phyloP scores from a whole-genome alignment of 1,140 invertebrate species.

The Neelides sp. region DNA sequence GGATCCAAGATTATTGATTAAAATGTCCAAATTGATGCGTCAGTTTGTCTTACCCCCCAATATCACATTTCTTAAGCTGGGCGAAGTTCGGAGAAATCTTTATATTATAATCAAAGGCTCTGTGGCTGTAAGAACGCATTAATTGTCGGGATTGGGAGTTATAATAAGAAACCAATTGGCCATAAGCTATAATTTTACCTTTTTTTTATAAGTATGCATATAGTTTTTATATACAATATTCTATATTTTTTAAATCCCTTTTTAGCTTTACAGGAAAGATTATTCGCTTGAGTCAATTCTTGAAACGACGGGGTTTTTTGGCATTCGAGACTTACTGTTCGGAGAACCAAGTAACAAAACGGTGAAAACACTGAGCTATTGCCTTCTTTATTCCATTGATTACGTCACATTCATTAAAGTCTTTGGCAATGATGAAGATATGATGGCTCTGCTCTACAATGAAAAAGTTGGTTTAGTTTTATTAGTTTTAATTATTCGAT shows the following conservation, averaged over 20 bases:
- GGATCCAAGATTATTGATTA: conserved; percentile 6
- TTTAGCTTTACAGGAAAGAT: not conserved
- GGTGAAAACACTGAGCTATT: conserved; percentile 17
- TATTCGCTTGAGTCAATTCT: not conserved
- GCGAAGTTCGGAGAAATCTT: conserved; percentile 2
- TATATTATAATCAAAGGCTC: not conserved
- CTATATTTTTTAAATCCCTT: no score
- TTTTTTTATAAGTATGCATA: no score
- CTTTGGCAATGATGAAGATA: conserved; percentile 11
- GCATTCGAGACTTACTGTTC: conserved; percentile 18
- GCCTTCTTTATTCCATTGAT: conserved; percentile 14
- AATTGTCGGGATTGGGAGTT: no score
- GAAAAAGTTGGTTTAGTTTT: no score
- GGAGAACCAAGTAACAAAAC: conserved; percentile 17
- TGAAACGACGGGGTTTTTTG: conserved; percentile 6
- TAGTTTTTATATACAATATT: no score
- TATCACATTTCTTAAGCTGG: not conserved
- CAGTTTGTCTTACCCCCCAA: conserved; percentile 7
- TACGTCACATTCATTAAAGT: conserved; percentile 4
- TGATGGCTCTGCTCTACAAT: conserved; percentile 4
- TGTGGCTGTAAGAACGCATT: not conserved
- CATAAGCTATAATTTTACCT: no score
- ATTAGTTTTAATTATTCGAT: no score
- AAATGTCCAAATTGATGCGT: conserved; percentile 4
- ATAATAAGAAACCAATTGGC: no score